Evolutionary conservation across 2,888 invertebrate genomes (phyloP), one percentile per base, ranked within the genome.

Genomic region (Oligia strigilis): DNA sequence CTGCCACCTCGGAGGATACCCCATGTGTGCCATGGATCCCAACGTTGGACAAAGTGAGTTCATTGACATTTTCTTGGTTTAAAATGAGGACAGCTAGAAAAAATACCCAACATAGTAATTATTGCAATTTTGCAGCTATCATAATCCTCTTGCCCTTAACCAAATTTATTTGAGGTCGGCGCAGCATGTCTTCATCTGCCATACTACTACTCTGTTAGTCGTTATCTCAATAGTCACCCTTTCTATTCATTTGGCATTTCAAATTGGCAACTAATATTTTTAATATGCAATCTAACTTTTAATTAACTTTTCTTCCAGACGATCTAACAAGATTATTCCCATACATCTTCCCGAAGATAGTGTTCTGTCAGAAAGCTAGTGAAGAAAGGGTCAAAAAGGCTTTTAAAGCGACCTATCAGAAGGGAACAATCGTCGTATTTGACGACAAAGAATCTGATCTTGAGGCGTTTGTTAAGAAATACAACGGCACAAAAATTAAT

Each of bases 11-110:
- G 91, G 91, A 9, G 94, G 94, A 29, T 87, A 91, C 80, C 79
- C 93, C 0, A 74, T 92, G 78, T 93, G 93, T 36, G 91, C 91
- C 6, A 85, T 93, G 8, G 94, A 94, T 52, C 90, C 93, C 0
- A 83, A 52, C 13, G 69, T 88, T n/a, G 82, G 86, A 65, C 75
- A 82, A 85, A 85, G 93, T 93, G 88, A 83, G 90, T 72, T n/a
- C 8, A 23, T 52, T 55, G 52, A 40, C 60, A 13, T 19, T 46
- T 40, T 62, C 23, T 46, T 52, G 4, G 55, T 9, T 43, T 40
- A 66, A 65, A 52, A 52, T 14, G 62, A 36, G 17, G 17, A 64
- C 64, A 64, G 9, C 29, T 17, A 64, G 17, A 17, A 29, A 29
- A 14, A 14, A 9, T 69, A 46, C n/a, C 1, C 19, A 69, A 40